These are phyloP conservation scores for Clistopyga incitator DNA, from an alignment of 2,888 invertebrate species.

Conservation along the genomic window DNA sequence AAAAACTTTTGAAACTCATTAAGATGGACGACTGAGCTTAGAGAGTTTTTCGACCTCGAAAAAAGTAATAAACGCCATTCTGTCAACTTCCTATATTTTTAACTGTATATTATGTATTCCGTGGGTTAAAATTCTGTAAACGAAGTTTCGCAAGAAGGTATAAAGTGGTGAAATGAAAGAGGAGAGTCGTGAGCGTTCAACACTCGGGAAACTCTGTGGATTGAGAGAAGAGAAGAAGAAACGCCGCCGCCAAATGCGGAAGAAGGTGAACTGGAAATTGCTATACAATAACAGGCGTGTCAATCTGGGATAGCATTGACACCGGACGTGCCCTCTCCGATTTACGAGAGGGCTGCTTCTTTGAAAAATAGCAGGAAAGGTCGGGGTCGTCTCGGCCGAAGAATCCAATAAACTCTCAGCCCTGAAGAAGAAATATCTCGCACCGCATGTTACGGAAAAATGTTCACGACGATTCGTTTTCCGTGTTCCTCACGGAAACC, in stretches of 20 bases:
- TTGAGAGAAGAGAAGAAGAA: background rate
- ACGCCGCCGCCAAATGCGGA: background rate
- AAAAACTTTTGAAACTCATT: background rate
- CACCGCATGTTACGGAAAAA: slow-evolving; percentile 23
- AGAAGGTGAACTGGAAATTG: slow-evolving; percentile 4
- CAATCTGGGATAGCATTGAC: background rate
- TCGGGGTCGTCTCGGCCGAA: slow-evolving; percentile 12
- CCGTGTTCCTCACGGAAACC: background rate
- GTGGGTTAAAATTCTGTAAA: background rate
- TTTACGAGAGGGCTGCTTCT: background rate
- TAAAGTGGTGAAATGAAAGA: background rate
- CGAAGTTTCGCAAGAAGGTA: background rate
- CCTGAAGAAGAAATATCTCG: slow-evolving; percentile 6
- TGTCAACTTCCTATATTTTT: background rate
- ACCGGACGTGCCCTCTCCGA: background rate
- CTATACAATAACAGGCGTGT: slow-evolving; percentile 6
- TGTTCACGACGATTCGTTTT: slow-evolving; percentile 27
- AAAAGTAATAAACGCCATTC: background rate
- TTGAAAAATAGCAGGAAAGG: slow-evolving; percentile 22
- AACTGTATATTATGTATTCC: background rate
- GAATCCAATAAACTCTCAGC: slow-evolving; percentile 48
- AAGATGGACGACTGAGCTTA: background rate
- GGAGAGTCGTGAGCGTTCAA: background rate
- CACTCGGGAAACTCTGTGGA: background rate
- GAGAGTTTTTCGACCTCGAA: background rate